These are phyloP conservation scores for Trachelus iudaicus DNA, from an alignment of 2,888 invertebrate species.

Conservation along the genomic window DNA sequence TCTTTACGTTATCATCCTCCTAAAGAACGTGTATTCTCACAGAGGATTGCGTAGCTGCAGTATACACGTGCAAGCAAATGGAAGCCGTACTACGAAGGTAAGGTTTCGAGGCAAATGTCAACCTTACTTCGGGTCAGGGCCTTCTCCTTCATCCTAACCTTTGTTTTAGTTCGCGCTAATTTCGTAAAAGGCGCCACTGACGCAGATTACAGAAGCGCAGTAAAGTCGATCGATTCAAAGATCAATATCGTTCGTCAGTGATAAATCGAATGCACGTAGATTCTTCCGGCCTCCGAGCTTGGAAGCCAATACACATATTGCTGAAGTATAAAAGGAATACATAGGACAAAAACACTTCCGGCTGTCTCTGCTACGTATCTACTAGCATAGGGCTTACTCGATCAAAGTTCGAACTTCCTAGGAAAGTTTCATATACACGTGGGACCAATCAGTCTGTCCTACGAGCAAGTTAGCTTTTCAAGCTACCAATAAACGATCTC, in stretches of 20 bases:
- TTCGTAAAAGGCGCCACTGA: neutral
- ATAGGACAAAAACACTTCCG: neutral
- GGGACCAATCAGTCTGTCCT: neutral
- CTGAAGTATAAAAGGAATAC: neutral
- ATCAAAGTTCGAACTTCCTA: neutral
- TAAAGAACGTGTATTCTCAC: neutral
- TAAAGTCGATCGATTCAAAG: neutral
- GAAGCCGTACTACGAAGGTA: slow-evolving; percentile 55
- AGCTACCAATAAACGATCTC: neutral
- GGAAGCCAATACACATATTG: neutral
- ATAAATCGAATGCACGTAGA: neutral
- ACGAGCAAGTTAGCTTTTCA: neutral
- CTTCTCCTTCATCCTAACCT: slow-evolving; percentile 32
- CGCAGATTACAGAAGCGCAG: neutral
- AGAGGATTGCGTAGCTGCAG: neutral
- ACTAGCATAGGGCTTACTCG: neutral
- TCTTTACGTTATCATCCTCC: neutral
- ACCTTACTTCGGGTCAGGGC: slow-evolving; percentile 46
- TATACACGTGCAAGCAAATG: slow-evolving; percentile 18
- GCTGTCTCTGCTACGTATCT: neutral
- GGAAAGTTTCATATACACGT: neutral
- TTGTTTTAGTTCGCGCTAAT: slow-evolving; percentile 7
- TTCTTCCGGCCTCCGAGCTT: neutral
- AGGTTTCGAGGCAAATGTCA: slow-evolving; percentile 57
- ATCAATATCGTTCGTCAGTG: neutral